phyloP scores from a whole-genome alignment of 2,888 invertebrate species.

The Limenitis camilla region DNA sequence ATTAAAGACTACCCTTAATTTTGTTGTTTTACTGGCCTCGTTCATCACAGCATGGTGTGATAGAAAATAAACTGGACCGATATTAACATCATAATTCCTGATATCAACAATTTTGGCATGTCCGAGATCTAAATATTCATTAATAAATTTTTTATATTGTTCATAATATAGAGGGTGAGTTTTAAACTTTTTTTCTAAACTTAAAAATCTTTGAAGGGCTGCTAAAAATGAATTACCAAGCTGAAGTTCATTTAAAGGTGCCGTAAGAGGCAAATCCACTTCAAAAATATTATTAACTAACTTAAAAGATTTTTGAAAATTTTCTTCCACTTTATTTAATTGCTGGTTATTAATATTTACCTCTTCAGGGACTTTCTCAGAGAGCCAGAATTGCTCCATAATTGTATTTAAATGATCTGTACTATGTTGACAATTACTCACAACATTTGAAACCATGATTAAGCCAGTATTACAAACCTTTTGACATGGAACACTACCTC shows the following conservation, averaged over 20 bases:
- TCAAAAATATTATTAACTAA: background rate
- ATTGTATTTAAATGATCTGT: background rate
- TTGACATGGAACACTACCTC: background rate
- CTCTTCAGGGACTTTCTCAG: background rate
- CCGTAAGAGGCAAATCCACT: background rate
- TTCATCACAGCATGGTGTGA: background rate
- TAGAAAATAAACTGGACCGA: background rate
- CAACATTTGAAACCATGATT: too few species aligned
- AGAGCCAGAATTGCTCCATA: background rate
- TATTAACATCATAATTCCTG: background rate
- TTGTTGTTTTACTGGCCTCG: background rate
- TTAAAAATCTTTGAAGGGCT: background rate
- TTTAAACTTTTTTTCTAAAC: background rate
- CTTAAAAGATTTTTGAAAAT: background rate
- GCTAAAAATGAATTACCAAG: background rate
- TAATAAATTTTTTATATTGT: background rate
- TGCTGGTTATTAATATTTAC: background rate
- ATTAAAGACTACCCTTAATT: background rate
- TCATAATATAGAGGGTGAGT: background rate
- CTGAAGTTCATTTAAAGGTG: background rate
- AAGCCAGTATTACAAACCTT: background rate
- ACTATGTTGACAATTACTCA: too few species aligned
- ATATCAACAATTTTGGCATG: background rate
- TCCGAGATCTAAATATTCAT: background rate
- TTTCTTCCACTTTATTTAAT: background rate